Evolutionary conservation across 2,113 vertebrate species (phyloP).

Genomic region (Pseudorasbora parva): DNA sequence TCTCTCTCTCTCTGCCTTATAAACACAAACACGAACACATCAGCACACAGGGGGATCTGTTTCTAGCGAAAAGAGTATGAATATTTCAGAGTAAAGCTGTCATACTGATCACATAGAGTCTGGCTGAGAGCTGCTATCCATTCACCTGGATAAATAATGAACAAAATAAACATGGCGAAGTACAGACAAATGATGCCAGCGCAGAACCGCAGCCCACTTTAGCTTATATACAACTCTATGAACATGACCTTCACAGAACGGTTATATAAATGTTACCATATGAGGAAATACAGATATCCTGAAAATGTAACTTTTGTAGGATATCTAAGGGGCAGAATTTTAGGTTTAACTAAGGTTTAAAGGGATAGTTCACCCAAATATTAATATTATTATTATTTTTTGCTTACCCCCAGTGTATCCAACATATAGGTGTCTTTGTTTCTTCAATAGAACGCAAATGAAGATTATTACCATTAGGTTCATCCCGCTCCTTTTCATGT

Average conservation of each 20-base stretch:
- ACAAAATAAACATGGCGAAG: slow-evolving; percentile 72
- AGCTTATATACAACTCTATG: not conserved
- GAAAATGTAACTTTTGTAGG: not conserved
- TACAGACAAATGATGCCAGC: slow-evolving; percentile 64
- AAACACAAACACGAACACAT: slow-evolving; percentile 23
- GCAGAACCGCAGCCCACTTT: slow-evolving; percentile 4
- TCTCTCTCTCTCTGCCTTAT: not conserved
- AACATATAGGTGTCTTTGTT: no score
- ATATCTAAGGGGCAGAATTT: not conserved
- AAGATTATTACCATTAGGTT: no score
- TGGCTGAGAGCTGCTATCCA: slow-evolving; percentile 67
- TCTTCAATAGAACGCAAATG: no score
- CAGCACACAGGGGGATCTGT: slow-evolving; percentile 61
- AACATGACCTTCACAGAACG: not conserved
- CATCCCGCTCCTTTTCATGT: no score
- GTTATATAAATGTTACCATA: not conserved
- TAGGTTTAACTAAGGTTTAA: no score
- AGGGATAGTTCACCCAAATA: no score
- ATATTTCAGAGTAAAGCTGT: slow-evolving; percentile 74
- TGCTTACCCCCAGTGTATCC: no score
- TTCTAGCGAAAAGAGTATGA: slow-evolving; percentile 71
- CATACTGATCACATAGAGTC: slow-evolving; percentile 68
- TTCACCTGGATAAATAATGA: slow-evolving; percentile 78
- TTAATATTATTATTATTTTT: no score
- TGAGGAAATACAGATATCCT: not conserved